Conservation (phyloP, 2,888 invertebrate species). For the Campoplex nolae region DNA sequence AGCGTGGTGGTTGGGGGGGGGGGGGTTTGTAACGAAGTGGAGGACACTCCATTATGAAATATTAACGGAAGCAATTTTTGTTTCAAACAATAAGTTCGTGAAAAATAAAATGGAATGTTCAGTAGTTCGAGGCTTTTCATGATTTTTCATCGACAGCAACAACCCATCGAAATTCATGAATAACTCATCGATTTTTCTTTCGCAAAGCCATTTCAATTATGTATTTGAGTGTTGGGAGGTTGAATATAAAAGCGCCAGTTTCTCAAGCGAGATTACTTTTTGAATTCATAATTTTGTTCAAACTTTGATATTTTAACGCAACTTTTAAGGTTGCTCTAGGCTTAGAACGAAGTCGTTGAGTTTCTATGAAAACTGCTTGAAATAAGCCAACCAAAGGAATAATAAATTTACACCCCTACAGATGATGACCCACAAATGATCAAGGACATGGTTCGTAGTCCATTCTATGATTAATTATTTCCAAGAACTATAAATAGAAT, state of each 20-base stretch:
- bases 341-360: no score
- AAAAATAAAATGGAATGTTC: background rate
- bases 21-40: background rate
- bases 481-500: no score
- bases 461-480: no score
- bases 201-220: no score
- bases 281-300: background rate
- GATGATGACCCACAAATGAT: no score
- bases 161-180: background rate
- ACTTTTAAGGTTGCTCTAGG: no score
- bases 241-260: background rate
- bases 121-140: background rate
- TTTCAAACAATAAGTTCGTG: background rate
- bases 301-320: background rate
- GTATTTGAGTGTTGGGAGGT: background rate
- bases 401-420: no score
- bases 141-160: background rate
- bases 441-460: no score
- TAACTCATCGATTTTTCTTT: conserved; percentile 2
- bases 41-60: background rate
- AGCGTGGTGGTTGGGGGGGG: background rate
- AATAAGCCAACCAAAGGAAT: no score
- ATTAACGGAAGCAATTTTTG: background rate
- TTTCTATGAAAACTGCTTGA: no score
- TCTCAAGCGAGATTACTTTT: background rate